Evolutionary conservation across 2,888 invertebrate species (phyloP).

Genomic region (Panorpa germanica): DNA sequence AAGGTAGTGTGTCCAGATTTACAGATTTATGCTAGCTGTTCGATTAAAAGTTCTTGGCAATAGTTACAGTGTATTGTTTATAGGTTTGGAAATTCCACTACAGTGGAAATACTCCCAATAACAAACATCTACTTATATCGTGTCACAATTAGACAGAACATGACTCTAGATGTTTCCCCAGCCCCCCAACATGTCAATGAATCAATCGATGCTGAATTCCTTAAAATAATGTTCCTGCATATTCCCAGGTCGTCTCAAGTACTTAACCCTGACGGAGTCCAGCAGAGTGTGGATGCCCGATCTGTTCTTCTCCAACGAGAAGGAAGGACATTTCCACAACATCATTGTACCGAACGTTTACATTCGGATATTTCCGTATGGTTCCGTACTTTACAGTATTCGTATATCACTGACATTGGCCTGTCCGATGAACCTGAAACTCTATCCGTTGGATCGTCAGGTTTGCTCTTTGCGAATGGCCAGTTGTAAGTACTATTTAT

Average conservation of each 20-base stretch:
- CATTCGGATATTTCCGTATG: slow-evolving; percentile 88
- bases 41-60: no score
- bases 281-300: slow-evolving; percentile 98
- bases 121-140: no score
- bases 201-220: no score
- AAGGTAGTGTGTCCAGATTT: no score
- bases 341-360: slow-evolving; percentile 97
- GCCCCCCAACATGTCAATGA: no score
- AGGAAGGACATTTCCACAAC: slow-evolving; percentile 92
- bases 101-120: no score
- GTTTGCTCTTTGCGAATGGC: slow-evolving; percentile 89
- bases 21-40: no score
- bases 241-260: slow-evolving; percentile 80
- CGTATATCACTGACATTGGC: slow-evolving; percentile 90
- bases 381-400: slow-evolving; percentile 91
- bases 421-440: slow-evolving; percentile 93
- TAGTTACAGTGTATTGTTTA: no score
- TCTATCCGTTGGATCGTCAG: slow-evolving; percentile 92
- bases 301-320: slow-evolving; percentile 94
- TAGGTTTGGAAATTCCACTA: no score
- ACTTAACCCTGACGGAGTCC: slow-evolving; percentile 83
- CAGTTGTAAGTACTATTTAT: slow-evolving; percentile 63
- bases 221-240: no score
- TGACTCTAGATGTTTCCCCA: no score
- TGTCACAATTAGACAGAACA: no score